Evolutionary conservation across 2,888 invertebrate genomes (phyloP).

Genomic region (Antheraea yamamai): DNA sequence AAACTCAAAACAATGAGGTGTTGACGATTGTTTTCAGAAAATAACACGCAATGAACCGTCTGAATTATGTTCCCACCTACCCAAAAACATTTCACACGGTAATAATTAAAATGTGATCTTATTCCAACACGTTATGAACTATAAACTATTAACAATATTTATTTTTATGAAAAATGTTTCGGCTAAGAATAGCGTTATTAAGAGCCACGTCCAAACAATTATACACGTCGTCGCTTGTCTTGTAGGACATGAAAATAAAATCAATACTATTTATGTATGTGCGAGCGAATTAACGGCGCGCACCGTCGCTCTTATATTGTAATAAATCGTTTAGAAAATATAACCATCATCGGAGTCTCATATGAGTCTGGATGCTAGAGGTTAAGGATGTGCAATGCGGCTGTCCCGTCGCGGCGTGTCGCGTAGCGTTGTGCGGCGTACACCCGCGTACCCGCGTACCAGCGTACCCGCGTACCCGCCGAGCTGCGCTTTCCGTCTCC

Average conservation of each 20-base stretch:
- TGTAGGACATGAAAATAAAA: constrained; percentile 81
- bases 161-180: constrained; percentile 56
- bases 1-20: constrained; percentile 77
- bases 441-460: constrained; percentile 18
- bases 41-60: constrained; percentile 69
- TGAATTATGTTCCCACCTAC: constrained; percentile 58
- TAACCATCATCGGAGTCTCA: constrained; percentile 79
- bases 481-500: constrained; percentile 37
- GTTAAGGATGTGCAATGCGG: constrained; percentile 45
- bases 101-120: constrained; percentile 39
- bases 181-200: constrained; percentile 71
- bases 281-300: constrained; percentile 74
- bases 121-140: constrained; percentile 35
- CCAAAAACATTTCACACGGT: constrained; percentile 39
- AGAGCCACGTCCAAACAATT: constrained; percentile 70
- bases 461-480: constrained; percentile 18
- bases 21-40: constrained; percentile 63
- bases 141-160: constrained; percentile 46
- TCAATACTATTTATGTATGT: constrained; percentile 79
- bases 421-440: constrained; percentile 30
- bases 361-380: constrained; percentile 54
- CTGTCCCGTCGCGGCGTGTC: constrained; percentile 29
- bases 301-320: constrained; percentile 75
- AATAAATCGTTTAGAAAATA: constrained; percentile 82
- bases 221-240: constrained; percentile 76